Conservation (phyloP, 2,113 vertebrate species). For the Plestiodon gilberti region DNA sequence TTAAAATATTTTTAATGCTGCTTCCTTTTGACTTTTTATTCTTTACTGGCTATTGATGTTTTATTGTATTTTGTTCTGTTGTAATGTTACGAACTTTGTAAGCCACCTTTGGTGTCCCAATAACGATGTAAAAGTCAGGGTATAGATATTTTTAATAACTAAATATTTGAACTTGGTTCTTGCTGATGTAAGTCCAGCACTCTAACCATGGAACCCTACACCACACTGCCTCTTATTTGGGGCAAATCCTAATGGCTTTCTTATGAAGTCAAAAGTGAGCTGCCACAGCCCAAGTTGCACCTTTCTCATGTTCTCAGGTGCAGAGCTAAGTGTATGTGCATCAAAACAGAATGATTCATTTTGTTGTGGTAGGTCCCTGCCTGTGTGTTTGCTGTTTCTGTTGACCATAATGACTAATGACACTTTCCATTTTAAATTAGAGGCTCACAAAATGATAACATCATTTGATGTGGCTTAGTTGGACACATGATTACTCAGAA, state of each 20-base stretch:
- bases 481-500: conserved; percentile 63
- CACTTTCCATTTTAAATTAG: conserved; percentile 73
- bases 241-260: not conserved
- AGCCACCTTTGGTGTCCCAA: no score
- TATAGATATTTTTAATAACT: no score
- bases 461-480: conserved; percentile 51
- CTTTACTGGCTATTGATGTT: no score
- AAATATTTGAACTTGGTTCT: not conserved
- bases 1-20: no score
- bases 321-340: not conserved
- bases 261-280: not conserved
- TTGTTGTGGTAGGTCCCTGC: conserved; percentile 57
- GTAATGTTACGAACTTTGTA: no score
- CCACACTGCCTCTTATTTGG: not conserved
- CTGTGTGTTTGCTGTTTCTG: conserved; percentile 65
- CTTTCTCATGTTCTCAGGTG: not conserved
- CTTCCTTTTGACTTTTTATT: no score
- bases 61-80: no score
- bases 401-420: conserved; percentile 62
- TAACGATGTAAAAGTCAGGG: no score
- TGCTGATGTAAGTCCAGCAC: not conserved
- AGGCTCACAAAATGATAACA: conserved; percentile 53
- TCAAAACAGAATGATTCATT: conserved; percentile 42
- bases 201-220: not conserved
- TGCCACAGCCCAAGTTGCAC: not conserved